Conservation (phyloP, 1,140 invertebrate species). For the Zaprionus capensis region DNA sequence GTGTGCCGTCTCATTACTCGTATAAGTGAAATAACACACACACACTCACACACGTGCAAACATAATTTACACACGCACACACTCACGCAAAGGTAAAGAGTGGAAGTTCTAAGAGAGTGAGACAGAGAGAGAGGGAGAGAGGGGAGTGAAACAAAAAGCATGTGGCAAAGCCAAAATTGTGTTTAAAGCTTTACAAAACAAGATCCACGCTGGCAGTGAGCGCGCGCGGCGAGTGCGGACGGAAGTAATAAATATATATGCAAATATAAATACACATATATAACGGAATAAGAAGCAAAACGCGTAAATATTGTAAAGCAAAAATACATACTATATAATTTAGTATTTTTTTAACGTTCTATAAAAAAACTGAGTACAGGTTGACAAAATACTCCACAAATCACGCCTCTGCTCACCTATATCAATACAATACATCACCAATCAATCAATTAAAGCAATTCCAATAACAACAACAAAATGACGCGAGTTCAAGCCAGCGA, state of each 20-base stretch:
- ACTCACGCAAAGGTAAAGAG: neutral
- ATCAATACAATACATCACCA: constrained; percentile 7
- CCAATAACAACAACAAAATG: constrained; percentile 50
- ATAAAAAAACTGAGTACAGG: neutral
- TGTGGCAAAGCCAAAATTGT: constrained; percentile 63
- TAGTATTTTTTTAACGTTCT: neutral
- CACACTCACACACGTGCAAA: neutral
- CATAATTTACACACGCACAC: constrained; percentile 8
- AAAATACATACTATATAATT: neutral
- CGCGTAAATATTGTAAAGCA: constrained; percentile 5
- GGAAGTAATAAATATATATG: constrained; percentile 34
- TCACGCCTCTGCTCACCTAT: neutral
- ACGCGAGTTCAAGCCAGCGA: constrained; percentile 78
- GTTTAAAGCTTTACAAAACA: constrained; percentile 42
- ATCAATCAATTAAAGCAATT: neutral
- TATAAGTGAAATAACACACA: constrained; percentile 10
- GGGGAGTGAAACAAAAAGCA: constrained; percentile 54
- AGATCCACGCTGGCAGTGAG: constrained; percentile 63
- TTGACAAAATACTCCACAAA: constrained; percentile 1
- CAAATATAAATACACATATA: too few species aligned
- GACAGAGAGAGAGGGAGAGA: neutral
- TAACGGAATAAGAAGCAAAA: constrained; percentile 29
- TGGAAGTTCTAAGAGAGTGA: constrained; percentile 21
- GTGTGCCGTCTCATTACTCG: constrained; percentile 35
- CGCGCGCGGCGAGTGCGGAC: constrained; percentile 13